Evolutionary conservation across 1,140 invertebrate genomes (phyloP).

Genomic region (Drosophila oshimai): DNA sequence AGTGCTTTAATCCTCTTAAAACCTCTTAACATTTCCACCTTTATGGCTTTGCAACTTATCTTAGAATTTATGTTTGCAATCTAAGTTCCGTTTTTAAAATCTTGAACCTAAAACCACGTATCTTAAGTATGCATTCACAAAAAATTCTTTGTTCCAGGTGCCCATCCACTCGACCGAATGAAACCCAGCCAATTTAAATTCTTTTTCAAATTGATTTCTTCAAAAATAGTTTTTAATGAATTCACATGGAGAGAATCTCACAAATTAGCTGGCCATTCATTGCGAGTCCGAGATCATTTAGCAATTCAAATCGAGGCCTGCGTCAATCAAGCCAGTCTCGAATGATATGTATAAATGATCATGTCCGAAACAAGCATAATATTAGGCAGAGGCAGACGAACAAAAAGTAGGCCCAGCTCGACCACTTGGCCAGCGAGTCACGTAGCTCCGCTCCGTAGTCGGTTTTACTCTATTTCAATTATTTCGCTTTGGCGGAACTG

Average conservation of each 20-base stretch:
- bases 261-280: slow-evolving; percentile 62
- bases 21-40: not conserved
- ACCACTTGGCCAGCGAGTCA: slow-evolving; percentile 19
- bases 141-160: slow-evolving; percentile 1
- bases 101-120: not conserved
- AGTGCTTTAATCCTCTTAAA: slow-evolving; percentile 9
- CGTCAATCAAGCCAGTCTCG: slow-evolving; percentile 58
- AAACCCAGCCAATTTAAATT: slow-evolving; percentile 39
- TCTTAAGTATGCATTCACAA: not conserved
- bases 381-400: slow-evolving; percentile 18
- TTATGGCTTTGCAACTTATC: not conserved
- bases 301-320: slow-evolving; percentile 63
- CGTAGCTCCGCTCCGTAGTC: slow-evolving; percentile 34
- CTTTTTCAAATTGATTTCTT: slow-evolving; percentile 30
- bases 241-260: slow-evolving; percentile 53
- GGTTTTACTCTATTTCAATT: slow-evolving; percentile 46
- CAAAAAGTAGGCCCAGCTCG: slow-evolving; percentile 5
- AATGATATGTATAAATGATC: slow-evolving; percentile 35
- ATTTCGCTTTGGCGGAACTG: slow-evolving; percentile 44
- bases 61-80: not conserved
- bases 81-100: slow-evolving; percentile 1
- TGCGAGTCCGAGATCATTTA: slow-evolving; percentile 49
- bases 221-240: slow-evolving; percentile 66
- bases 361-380: slow-evolving; percentile 39
- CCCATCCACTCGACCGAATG: not conserved